Conservation (phyloP, 2,888 invertebrate species). For the Andrena fulva region DNA sequence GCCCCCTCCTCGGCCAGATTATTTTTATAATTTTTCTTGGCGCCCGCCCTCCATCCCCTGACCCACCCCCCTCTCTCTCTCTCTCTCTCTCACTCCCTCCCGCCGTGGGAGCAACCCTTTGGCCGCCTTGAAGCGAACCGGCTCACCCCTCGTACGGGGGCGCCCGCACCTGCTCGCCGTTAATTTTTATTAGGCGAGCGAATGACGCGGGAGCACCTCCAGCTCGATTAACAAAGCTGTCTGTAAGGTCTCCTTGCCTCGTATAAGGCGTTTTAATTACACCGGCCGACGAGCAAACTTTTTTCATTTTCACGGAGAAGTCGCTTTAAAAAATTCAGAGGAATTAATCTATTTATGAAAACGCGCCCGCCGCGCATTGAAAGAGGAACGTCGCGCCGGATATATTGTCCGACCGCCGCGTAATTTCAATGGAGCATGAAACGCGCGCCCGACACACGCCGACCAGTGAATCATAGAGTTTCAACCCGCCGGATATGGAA, state of each 20-base stretch:
- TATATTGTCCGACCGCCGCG: constrained; percentile 24
- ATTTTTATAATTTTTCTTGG: constrained; percentile 82
- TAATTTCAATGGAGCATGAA: constrained; percentile 26
- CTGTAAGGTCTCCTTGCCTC: constrained; percentile 72
- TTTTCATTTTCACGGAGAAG: constrained; percentile 70
- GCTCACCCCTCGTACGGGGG: constrained; percentile 71
- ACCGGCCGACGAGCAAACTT: constrained; percentile 68
- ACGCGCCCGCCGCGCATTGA: constrained; percentile 47
- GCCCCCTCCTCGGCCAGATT: constrained; percentile 79
- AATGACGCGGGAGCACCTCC: constrained; percentile 80
- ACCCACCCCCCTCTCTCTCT: constrained; percentile 52
- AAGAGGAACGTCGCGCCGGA: constrained; percentile 13
- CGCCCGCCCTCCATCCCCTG: constrained; percentile 72
- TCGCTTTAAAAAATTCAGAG: constrained; percentile 69
- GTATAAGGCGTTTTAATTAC: constrained; percentile 76
- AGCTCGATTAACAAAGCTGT: constrained; percentile 80
- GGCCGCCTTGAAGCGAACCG: constrained; percentile 74
- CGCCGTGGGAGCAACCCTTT: constrained; percentile 76
- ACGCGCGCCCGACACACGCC: not conserved
- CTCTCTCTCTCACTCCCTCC: constrained; percentile 46
- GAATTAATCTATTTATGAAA: constrained; percentile 72
- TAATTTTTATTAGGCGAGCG: constrained; percentile 82
- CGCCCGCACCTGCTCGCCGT: constrained; percentile 72
- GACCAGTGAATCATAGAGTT: constrained; percentile 33
- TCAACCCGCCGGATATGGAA: constrained; percentile 11